Evolutionary conservation across 1,140 invertebrate species (phyloP), one percentile per base, ranked within the genome.

Genomic region (Sesamia nonagrioides): DNA sequence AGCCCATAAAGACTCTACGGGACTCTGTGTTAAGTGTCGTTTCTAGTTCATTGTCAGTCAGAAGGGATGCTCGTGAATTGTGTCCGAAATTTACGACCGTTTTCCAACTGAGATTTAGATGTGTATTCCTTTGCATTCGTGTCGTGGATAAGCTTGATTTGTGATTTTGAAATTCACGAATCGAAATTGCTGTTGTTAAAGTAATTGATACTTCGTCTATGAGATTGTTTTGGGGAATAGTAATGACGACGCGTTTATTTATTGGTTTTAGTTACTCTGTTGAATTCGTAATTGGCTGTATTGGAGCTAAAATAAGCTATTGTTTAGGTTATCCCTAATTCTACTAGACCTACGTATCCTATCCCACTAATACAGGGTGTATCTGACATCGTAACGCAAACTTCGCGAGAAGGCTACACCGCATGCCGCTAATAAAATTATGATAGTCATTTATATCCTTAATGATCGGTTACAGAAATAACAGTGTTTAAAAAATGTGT

Each of bases 31-130:
- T 71, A 52, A 71, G 48, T 52, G 48, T 42, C 37, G 71, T 58
- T 73, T 15, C 54, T 27, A 73, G 52, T 60, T 73, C 71, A 73
- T 73, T 73, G 71, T 73, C 71, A 73, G 71, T 73, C 71, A 73
- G 71, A 27, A 60, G 35, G 37, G 52, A 54, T 71, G 33, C 68
- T 71, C 58, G 35, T 58, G 54, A 73, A 56, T 73, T 73, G 71
- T 73, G 45, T 60, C 52, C 54, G 27, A n/a, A n/a, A n/a, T 73
- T 73, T 73, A 73, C 71, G 71, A 73, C 35, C 71, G 71, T 73
- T 73, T 60, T 73, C 71, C 71, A 73, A 18, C 71, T 73, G 71
- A 73, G 52, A 73, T 73, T 58, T 58, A 73, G 54, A 60, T 73
- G 71, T 60, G 71, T 73, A 54, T 73, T 73, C 71, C 71, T 73